Evolutionary conservation across 2,888 invertebrate genomes (phyloP), one percentile per base, ranked within the genome.

Genomic region (Aleiodes alternator): DNA sequence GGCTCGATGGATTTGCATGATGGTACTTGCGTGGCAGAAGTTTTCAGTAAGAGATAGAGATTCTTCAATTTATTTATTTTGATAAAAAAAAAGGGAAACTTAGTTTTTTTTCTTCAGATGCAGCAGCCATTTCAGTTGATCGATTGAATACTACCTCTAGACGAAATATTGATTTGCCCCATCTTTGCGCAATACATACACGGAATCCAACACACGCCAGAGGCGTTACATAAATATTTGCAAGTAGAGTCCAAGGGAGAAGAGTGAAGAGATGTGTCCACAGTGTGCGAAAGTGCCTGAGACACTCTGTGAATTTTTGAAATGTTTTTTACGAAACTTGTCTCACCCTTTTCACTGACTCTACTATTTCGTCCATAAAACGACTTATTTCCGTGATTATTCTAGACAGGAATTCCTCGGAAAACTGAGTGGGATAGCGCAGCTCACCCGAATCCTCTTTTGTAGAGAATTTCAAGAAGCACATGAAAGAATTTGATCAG

Each of bases 1-100:
- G 69, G 69, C 70, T 75, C 72, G 72, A 71, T 72, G 66, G 75
- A 76, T 76, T 76, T 72, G 68, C 75, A 75, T 76, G 68, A 76
- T 71, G 69, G 66, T 53, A 53, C 43, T 43, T 68, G 61, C 48
- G 53, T 61, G 23, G 53, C 31, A 74, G 69, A 53, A 70, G 61
- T 61, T 48, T 48, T 43, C 23, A 59, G 38, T 71, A 34, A 34
- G 72, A 71, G 59, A 66, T 66, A 75, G 71, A 75, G 72, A 71
- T 71, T 75, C 75, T 55, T 50, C 16, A 7, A 34, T 29, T 53
- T 75, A 69, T 43, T 56, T 55, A 53, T 68, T 43, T 72, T 23
- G 23, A 23, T 43, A 72, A 69, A 72, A 76, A 76, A 72, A 69
- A 76, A 23, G 31, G 14, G 23, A 38, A 59, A 43, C 23, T 16